Evolutionary conservation across 2,113 vertebrate genomes (phyloP), one percentile per base, ranked within the genome.

Genomic region (Lophotis ruficrista): DNA sequence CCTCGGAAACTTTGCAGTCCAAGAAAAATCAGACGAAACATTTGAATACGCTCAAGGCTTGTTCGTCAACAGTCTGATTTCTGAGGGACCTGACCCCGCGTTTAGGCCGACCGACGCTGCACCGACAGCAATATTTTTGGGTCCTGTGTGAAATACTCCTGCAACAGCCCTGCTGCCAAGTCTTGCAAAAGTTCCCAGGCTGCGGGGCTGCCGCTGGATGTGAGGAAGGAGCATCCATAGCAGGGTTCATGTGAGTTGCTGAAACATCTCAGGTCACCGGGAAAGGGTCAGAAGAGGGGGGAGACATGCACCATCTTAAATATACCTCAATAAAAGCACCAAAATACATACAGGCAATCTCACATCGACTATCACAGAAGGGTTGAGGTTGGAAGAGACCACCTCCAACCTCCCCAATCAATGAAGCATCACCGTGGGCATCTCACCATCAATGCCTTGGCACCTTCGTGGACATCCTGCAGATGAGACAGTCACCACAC

Each of bases 141-240:
- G 95, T 93, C 83, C 95, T 97, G 82, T 95, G 94, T 95, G 96
- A 95, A 96, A 94, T 61, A 89, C 91, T 96, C 93, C 94, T 94
- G 91, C 84, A 87, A 58, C 0, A 0, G 53, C 47, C 68, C 78
- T 2, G n/a, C 83, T 97, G 96, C 96, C 96, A 97, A 97, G 81
- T 93, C 93, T 53, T 94, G 91, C 89, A 94, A 83, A 97, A 94
- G 92, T 96, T 97, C 96, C 94, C 96, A 97, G 95, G 96, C 95
- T 82, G 76, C 89, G 54, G 62, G 73, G 77, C 47, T 91, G 88
- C 57, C 1, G 14, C 65, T 81, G 58, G 83, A 94, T 79, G 54
- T 58, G 58, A 79, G 70, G 73, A 95, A 87, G 91, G 9, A 91
- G 27, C 41, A 82, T 79, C 65, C 28, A 54, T 22, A 0, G 23